Conservation (phyloP, 2,888 invertebrate genomes). For the Ecdyonurus torrentis region DNA sequence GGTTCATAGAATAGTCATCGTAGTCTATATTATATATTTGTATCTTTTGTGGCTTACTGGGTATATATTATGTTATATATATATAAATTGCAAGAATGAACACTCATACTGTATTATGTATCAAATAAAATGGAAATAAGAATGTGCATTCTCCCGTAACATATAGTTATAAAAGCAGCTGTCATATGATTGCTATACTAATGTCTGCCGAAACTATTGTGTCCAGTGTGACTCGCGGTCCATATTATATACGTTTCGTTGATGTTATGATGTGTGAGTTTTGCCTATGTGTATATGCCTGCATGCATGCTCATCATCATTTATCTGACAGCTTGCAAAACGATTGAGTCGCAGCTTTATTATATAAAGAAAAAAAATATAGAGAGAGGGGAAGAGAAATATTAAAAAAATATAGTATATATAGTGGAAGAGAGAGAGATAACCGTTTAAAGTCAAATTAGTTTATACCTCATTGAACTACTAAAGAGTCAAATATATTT, state of each 20-base stretch:
- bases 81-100: no score
- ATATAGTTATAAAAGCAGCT: background rate
- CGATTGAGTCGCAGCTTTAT: background rate
- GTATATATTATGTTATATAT: background rate
- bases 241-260: no score
- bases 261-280: no score
- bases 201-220: no score
- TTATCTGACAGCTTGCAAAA: no score
- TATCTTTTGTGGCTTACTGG: background rate
- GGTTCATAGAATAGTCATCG: background rate
- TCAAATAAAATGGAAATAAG: background rate
- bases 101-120: background rate
- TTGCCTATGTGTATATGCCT: no score
- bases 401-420: no score
- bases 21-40: background rate
- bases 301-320: no score
- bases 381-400: no score
- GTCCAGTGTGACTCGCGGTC: no score
- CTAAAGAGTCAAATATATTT: background rate
- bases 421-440: no score
- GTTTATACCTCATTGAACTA: slow-evolving; percentile 13
- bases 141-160: background rate
- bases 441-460: slow-evolving; percentile 15
- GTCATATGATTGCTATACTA: no score
- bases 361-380: background rate